Evolutionary conservation across 2,888 invertebrate genomes (phyloP), one percentile per base, ranked within the genome.

Genomic region (Lypha dubia): DNA sequence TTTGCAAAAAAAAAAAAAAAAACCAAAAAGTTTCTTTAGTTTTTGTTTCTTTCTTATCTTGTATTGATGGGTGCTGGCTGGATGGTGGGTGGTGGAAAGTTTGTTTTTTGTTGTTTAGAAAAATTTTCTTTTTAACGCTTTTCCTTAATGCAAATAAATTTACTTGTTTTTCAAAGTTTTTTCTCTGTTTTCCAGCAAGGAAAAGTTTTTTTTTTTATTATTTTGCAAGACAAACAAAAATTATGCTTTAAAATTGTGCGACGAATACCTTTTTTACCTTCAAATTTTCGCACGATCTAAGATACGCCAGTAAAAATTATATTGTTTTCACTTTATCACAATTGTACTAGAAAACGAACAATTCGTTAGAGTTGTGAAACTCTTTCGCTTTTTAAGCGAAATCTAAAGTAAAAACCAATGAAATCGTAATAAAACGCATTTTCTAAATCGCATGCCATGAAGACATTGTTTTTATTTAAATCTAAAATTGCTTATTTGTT

Each of bases 201-300:
- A 68, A 83, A 76, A 82, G 71, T 63, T 63, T 11, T 5, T 9
- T 13, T 28, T 28, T 13, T 0, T 32, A 22, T 38, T 17, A 49
- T 17, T 58, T 22, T 58, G 22, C 46, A 20, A 41, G 9, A 51
- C 13, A 24, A 65, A 2, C 11, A 51, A 74, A 38, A 28, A 28
- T n/a, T 24, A 3, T 0, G 7, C 49, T 58, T 60, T 41, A 6
- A 41, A 80, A 76, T 74, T 74, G 74, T 84, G 81, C 77, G 81
- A 84, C 74, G 74, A 81, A 74, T 79, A 46, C 35, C 58, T 65
- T 60, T 62, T 70, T 49, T 51, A 9, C 51, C 46, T 67, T 70
- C 62, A 84, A 73, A 65, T 86, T 84, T 86, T 86, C 86, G 79
- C 86, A 86, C 86, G 86, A 76, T 81, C 73, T 75, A 35, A 79